Evolutionary conservation across 2,113 vertebrate genomes (phyloP), one percentile per base, ranked within the genome.

Genomic region (Sander lucioperca): DNA sequence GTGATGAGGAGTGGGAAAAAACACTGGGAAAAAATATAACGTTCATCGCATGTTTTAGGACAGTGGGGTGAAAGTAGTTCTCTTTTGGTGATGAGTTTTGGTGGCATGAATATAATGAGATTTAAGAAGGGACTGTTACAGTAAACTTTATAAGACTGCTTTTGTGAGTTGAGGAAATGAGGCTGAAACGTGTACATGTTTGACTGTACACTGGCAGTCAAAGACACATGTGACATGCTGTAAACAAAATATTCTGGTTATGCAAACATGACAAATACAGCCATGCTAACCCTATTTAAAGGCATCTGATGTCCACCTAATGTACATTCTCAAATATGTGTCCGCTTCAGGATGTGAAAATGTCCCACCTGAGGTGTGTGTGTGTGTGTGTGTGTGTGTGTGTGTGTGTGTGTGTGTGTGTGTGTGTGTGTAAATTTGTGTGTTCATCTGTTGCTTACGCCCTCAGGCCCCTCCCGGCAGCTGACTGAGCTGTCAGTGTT

Each of bases 401-500:
- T 75, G 33, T 18, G 11, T 57, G 54, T 23, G 25, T 72, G 10
- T 75, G 33, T 18, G 11, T 57, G 54, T 23, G 25, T 72, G 10
- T 75, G 33, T 18, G 11, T 57, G 54, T 23, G 25, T 72, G 10
- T 72, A 48, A 23, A 65, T 53, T 0, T 61, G 59, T 51, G 45
- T 54, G 18, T 33, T 50, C 23, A 43, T 75, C 4, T 21, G n/a
- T 74, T 62, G 77, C 6, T 50, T 48, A 33, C 56, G 2, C 51
- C 39, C 39, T 73, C 57, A 57, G 23, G 14, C 58, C 0, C 33
- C 53, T 63, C 58, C 53, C 3, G 1, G 53, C 74, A 72, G 83
- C 83, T 82, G 74, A 86, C 45, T 65, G 53, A 90, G 66, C 74
- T 74, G 45, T 73, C 73, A 23, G 30, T 68, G 30, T 57, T 25